Evolutionary conservation across 2,113 vertebrate species (phyloP).

Genomic region (Excalfactoria chinensis): DNA sequence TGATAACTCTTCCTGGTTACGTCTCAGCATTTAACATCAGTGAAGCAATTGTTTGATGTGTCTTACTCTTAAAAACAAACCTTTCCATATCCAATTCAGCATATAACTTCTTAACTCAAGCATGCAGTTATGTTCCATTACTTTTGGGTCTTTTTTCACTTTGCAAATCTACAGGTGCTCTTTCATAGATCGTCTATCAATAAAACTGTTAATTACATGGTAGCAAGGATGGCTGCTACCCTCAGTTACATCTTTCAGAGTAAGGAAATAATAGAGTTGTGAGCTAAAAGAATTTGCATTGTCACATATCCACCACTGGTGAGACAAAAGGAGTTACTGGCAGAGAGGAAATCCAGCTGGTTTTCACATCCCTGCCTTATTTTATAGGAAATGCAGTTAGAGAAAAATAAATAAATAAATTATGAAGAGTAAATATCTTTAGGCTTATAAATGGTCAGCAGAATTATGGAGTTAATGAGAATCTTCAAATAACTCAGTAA

Average conservation of each 20-base stretch:
- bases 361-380: not conserved
- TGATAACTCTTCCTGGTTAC: not conserved
- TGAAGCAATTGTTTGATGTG: not conserved
- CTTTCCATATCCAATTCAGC: not conserved
- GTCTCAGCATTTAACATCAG: not conserved
- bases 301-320: not conserved
- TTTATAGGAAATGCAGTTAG: not conserved
- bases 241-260: not conserved
- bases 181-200: not conserved
- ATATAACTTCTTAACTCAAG: not conserved
- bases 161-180: not conserved
- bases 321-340: not conserved
- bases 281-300: not conserved
- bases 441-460: not conserved
- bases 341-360: not conserved
- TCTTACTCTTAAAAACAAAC: no score
- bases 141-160: not conserved
- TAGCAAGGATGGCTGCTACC: not conserved
- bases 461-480: not conserved
- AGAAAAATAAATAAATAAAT: not conserved
- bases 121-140: not conserved
- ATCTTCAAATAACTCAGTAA: conserved; percentile 6
- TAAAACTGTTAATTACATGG: not conserved
- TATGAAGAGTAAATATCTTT: not conserved
- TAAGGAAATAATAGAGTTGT: not conserved